A percentile compares a stretch with the other conserved stretches of the same genome.
These are phyloP conservation scores for Anoncus sp. DNA, from an alignment of 2,888 invertebrate species.

Conservation along the genomic window DNA sequence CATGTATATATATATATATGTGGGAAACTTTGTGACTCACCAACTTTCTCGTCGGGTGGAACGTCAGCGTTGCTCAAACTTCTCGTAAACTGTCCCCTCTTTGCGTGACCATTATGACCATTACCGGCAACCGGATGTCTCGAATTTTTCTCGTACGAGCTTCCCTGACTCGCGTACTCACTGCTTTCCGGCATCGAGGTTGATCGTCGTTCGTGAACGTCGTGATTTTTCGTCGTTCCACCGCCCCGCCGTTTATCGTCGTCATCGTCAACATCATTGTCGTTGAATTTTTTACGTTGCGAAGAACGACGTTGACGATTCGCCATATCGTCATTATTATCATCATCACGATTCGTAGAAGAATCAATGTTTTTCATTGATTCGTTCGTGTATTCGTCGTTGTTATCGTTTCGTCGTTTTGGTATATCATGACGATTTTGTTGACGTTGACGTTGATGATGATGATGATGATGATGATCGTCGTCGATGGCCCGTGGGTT, in stretches of 20 bases:
- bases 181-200: slow-evolving; percentile 82
- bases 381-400: slow-evolving; percentile 52
- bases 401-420: slow-evolving; percentile 67
- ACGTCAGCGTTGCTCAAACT: slow-evolving; percentile 93
- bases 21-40: slow-evolving; percentile 82
- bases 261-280: slow-evolving; percentile 66
- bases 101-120: slow-evolving; percentile 84
- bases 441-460: slow-evolving; percentile 75
- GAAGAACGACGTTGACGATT: slow-evolving; percentile 50
- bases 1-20: neutral
- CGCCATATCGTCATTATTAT: slow-evolving; percentile 45
- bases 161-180: slow-evolving; percentile 81
- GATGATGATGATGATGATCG: slow-evolving; percentile 50
- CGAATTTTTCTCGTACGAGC: slow-evolving; percentile 80
- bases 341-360: slow-evolving; percentile 57
- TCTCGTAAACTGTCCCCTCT: slow-evolving; percentile 88
- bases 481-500: slow-evolving; percentile 80
- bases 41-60: slow-evolving; percentile 93
- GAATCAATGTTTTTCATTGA: neutral
- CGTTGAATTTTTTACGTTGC: slow-evolving; percentile 68
- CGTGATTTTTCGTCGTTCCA: slow-evolving; percentile 60
- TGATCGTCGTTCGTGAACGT: slow-evolving; percentile 79
- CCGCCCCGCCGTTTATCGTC: slow-evolving; percentile 60
- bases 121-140: slow-evolving; percentile 76
- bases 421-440: slow-evolving; percentile 57